Percentiles rank a stretch among this genome's conserved stretches.
These are phyloP conservation scores for Zygothrica quintamaculata DNA, from an alignment of 2,888 invertebrate species.

Conservation along the genomic window DNA sequence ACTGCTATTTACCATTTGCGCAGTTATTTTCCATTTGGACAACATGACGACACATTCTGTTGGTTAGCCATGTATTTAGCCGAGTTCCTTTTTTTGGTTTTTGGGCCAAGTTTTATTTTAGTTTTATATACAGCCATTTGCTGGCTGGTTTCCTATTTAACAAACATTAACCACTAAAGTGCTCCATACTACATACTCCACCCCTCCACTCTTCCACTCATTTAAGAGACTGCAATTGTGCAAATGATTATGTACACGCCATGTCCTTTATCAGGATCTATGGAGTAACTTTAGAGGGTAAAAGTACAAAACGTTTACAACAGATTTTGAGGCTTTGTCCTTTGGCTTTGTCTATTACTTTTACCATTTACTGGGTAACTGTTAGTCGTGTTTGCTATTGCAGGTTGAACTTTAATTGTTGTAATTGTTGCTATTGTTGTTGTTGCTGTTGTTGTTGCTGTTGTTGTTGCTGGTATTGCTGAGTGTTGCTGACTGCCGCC, in stretches of 20 bases:
- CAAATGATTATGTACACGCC: constrained; percentile 73
- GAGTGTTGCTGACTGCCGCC: constrained; percentile 29
- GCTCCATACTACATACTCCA: constrained; percentile 29
- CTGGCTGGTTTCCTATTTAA: constrained; percentile 47
- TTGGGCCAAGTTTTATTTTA: constrained; percentile 11
- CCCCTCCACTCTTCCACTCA: too few relatives aligned
- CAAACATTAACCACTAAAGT: constrained; percentile 34
- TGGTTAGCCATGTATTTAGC: constrained; percentile 63
- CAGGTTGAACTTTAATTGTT: background rate
- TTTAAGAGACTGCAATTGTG: constrained; percentile 52
- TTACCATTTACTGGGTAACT: background rate
- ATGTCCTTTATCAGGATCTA: too few relatives aligned
- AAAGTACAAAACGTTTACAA: constrained; percentile 6
- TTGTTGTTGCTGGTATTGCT: constrained; percentile 33
- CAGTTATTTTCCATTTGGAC: constrained; percentile 59
- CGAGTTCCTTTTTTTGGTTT: constrained; percentile 39
- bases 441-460: constrained; percentile 39
- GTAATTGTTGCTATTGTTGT: constrained; percentile 1
- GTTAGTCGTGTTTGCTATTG: background rate
- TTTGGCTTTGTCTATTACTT: too few relatives aligned
- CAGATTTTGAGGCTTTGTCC: background rate
- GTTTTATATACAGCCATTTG: background rate
- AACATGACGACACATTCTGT: constrained; percentile 78
- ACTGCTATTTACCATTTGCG: constrained; percentile 41
- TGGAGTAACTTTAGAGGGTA: too few relatives aligned